Conservation (phyloP, 53 echinoderm and acorn worm genomes). For the Temnopleurus reevesii region DNA sequence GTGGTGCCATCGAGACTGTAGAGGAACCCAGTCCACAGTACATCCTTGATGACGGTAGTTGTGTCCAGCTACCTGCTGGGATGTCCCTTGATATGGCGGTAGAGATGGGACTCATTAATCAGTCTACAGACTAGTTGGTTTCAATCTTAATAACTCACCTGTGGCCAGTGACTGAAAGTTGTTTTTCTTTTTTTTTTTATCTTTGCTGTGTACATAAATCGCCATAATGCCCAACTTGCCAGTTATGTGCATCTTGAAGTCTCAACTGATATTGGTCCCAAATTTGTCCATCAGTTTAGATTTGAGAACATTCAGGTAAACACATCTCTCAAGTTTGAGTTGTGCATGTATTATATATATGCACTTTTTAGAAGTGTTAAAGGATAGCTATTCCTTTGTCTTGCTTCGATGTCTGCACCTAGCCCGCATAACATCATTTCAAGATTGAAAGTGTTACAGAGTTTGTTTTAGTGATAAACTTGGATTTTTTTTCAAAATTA, state of each 20-base stretch:
- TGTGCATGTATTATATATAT: no score
- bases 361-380: no score
- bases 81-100: constrained; percentile 54
- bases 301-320: no score
- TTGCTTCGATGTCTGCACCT: background rate
- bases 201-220: constrained; percentile 7
- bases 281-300: no score
- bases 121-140: background rate
- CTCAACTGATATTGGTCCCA: no score
- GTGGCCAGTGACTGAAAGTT: no score
- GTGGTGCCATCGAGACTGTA: constrained; percentile 18
- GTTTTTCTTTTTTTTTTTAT: no score
- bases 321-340: no score
- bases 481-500: no score
- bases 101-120: constrained; percentile 50
- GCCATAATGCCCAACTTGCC: constrained; percentile 37
- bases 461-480: no score
- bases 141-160: no score
- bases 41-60: constrained; percentile 48
- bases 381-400: no score
- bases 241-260: background rate
- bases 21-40: constrained; percentile 55
- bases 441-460: background rate
- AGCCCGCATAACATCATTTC: background rate
- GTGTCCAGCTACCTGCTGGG: constrained; percentile 45